Evolutionary conservation across 2,888 invertebrate genomes (phyloP), one percentile per base, ranked within the genome.

Genomic region (Drosophila lacicola): DNA sequence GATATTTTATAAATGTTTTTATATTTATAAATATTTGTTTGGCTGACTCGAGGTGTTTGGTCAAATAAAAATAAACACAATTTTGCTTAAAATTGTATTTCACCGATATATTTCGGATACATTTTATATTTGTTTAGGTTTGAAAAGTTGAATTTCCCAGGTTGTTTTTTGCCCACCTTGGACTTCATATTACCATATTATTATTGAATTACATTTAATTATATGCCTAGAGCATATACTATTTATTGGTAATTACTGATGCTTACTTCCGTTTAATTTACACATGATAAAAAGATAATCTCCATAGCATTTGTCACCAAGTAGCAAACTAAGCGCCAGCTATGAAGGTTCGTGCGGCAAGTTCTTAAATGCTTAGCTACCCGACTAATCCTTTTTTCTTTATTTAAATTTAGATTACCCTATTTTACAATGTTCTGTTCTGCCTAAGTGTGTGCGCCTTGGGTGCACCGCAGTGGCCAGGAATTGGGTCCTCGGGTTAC

Each of bases 311-410:
- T 47, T 41, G 25, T 14, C 67, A 60, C 1, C 3, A 45, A 64
- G 45, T 47, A 56, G 29, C 46, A 36, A 66, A 49, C 69, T 46
- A 42, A 11, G 37, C 36, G 19, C 41, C 60, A 72, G 41, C 78
- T 41, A 82, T 86, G 89, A 80, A 86, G 87, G 82, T 82, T 25
- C 29, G 55, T 51, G n/a, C 8, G 42, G 14, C n/a, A 29, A 45
- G 10, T 61, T 51, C 11, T 9, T 29, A 9, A 4, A 33, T 2
- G n/a, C 39, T 10, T 0, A 44, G 37, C 8, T 25, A 21, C 25
- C 5, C 2, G 0, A 29, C 19, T 60, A 51, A 70, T 45, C 13
- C 14, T 11, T 3, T 1, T n/a, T 13, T 0, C 4, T n/a, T 3
- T 3, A 14, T 37, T 17, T 25, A 3, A 4, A 9, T 17, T 2